Conservation (phyloP, 2,888 invertebrate genomes). For the Drosophila barbarae region DNA sequence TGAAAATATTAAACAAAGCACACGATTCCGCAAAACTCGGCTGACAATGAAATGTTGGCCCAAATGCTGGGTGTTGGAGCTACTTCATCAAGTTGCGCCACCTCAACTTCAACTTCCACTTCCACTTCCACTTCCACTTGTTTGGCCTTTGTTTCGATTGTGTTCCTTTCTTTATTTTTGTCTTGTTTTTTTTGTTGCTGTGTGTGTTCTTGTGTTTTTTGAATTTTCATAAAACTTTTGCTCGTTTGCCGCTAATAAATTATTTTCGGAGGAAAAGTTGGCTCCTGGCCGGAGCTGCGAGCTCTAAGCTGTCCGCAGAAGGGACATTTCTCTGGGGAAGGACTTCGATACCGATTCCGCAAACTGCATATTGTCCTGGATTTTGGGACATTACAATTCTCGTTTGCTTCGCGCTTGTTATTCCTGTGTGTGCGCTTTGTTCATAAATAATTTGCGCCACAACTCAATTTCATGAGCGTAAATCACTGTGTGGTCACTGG, state of each 20-base stretch:
- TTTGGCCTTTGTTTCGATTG: slow-evolving; percentile 40
- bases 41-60: slow-evolving; percentile 53
- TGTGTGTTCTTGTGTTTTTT: slow-evolving; percentile 32
- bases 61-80: slow-evolving; percentile 16
- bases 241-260: slow-evolving; percentile 72
- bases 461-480: slow-evolving; percentile 73
- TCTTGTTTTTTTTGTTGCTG: neutral
- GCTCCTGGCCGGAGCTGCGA: slow-evolving; percentile 9
- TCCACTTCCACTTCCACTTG: slow-evolving; percentile 28
- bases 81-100: slow-evolving; percentile 34
- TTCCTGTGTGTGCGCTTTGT: slow-evolving; percentile 67
- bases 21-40: slow-evolving; percentile 25
- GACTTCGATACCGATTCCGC: slow-evolving; percentile 40
- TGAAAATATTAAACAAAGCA: slow-evolving; percentile 56
- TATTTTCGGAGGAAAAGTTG: slow-evolving; percentile 62
- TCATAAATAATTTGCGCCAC: slow-evolving; percentile 72
- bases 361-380: slow-evolving; percentile 41
- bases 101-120: slow-evolving; percentile 33
- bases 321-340: slow-evolving; percentile 30
- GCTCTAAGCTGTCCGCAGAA: slow-evolving; percentile 61
- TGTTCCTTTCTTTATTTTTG: slow-evolving; percentile 5
- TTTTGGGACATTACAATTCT: slow-evolving; percentile 31
- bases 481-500: slow-evolving; percentile 71
- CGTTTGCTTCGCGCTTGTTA: slow-evolving; percentile 45
- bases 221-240: slow-evolving; percentile 68